Evolutionary conservation across 2,797 vertebrate species (phyloP), one percentile per base, ranked within the genome.

Genomic region (Smutsia gigantea): DNA sequence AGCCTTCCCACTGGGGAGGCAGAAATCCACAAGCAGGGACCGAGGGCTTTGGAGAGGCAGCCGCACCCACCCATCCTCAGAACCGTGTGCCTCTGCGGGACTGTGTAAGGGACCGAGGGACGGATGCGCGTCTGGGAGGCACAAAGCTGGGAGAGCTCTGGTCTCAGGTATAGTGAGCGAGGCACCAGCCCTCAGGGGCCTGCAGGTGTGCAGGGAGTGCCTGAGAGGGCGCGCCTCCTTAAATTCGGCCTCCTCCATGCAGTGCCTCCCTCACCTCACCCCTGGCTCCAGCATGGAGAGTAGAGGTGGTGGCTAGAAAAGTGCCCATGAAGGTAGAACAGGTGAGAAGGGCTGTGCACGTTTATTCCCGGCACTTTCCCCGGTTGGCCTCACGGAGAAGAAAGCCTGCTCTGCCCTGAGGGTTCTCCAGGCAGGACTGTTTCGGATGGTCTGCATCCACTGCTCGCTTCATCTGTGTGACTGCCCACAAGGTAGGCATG

Each of bases 261-360:
- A 46, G 1, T 0, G 18, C 27, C 21, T 23, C 37, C 2, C 39
- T 29, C n/a, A 8, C 55, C 51, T 19, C 18, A 37, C 10, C 31
- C 31, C 53, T 53, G 7, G 19, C 10, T 49, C 55, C 31, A 79
- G 87, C 64, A 53, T 5, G 46, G 42, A 55, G 23, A 27, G 25
- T 21, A 42, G 69, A 46, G 14, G 5, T 1, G 18, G 57, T 11
- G 29, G 46, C 31, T 29, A 10, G 82, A 37, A 34, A 9, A 15
- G 63, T 1, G 8, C 34, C 37, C 1, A 4, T 2, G 1, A 6
- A 27, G 57, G 39, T 0, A 3, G 29, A 25, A 25, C 14, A 18
- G 87, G 9, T 2, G n/a, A 59, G 29, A 39, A 27, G 49, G 25
- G 25, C 0, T 27, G 31, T 4, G 10, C 7, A 8, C n/a, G 61